Evolutionary conservation across 2,797 vertebrate genomes (phyloP), one percentile per base, ranked within the genome.

Genomic region (Eulemur coronatus): DNA sequence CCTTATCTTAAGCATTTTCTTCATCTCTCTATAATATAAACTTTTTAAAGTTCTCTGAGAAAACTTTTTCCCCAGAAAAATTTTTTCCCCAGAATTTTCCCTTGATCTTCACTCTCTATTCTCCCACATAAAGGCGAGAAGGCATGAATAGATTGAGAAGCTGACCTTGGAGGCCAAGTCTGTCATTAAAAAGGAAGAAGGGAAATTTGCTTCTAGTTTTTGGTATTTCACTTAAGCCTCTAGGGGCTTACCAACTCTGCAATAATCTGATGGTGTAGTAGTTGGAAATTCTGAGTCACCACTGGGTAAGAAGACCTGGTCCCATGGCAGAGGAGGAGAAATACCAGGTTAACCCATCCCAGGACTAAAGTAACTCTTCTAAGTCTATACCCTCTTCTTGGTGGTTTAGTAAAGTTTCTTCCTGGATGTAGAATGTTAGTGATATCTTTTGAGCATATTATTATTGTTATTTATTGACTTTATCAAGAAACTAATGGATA

Each of bases 281-380:
- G 33, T 17, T 94, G 85, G 57, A 95, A 92, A 93, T 17, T 15
- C 84, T 79, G 88, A 85, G 69, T 89, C 82, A 46, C 50, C 35
- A 1, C 73, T 59, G 35, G 57, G 24, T 76, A 43, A 43, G 46
- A 26, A 89, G 46, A 38, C 50, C 70, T 73, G 59, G 63, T 52
- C 52, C 52, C 84, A 24, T 43, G 28, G 41, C 30, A 46, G 24
- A 59, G 13, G 30, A 70, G 75, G 50, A 79, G 78, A 91, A 79
- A 59, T 48, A 30, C 15, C 65, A 89, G 67, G 78, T 33, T 75
- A 93, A 79, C 61, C 13, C 57, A 85, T 17, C 46, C 33, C 84
- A 72, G 79, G 0, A 52, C 82, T 7, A 24, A 8, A 85, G 78
- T 33, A 57, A 41, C 48, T 86, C 57, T 38, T 18, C 35, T 57